Base-by-base conservation (phyloP, 2,113 vertebrate species). In the Callorhinus ursinus region DNA sequence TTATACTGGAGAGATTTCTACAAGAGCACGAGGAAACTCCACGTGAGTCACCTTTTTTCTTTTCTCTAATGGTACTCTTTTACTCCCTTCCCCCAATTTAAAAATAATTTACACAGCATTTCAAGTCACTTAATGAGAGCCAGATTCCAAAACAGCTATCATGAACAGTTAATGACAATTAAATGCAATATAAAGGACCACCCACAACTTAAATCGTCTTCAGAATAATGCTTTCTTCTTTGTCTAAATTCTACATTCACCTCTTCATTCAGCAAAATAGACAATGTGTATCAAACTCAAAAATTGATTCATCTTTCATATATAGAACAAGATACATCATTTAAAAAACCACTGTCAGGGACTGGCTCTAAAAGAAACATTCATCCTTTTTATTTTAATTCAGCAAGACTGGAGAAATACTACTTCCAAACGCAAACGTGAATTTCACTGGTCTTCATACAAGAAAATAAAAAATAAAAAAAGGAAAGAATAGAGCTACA, bases 1-100 rank as follows among this genome's bases (percentile, higher is more conserved):
- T 99, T 98, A 98, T 99, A 95, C 97, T 99, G 96, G 99, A 99
- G 98, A 99, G 99, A 97, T 99, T 99, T 98, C 99, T 99, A 36
- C 99, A 99, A 97, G 99, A 99, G 87, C 98, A 97, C 42, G 98
- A 99, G 18, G 99, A 99, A 97, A 97, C 96, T 96, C 96, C 98
- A 95, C 98, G 99, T 99, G 98, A 99, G 99, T 99, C 95, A 90
- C 88, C 88, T 84, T 89, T 93, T 93, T 82, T 71, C n/a, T 24
- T 69, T 39, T 71, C 33, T 59, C 26, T 72, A 82, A 67, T 88
- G 67, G 77, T 93, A 92, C 84, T 95, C 74, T 97, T 97, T 96
- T 91, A 92, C 69, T 88, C 96, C 92, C 61, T 97, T 77, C 90
- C 87, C 91, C 7, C 93, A 76, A 90, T 93, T 82, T 91, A 97